Conservation (phyloP, 2,888 invertebrate genomes). For the Dryobota labecula region DNA sequence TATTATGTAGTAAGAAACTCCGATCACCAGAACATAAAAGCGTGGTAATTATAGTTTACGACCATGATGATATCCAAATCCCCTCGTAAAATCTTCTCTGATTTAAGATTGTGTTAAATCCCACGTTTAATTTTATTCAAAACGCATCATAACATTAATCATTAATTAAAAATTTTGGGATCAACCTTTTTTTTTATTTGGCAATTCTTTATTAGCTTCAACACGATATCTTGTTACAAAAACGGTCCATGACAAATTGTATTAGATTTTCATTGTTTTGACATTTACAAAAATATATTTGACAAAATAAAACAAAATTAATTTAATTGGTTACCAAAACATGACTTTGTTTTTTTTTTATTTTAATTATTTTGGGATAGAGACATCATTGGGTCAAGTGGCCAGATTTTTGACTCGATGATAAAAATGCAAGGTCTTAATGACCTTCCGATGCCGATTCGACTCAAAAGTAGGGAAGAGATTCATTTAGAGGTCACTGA, state of each 20-base stretch:
- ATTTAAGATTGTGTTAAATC: conserved; percentile 26
- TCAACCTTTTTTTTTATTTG: conserved; percentile 33
- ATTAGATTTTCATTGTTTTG: conserved; percentile 27
- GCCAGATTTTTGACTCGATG: conserved; percentile 47
- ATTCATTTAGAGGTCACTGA: conserved; percentile 72
- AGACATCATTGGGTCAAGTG: conserved; percentile 41
- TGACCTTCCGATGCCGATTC: conserved; percentile 61
- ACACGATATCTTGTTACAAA: conserved; percentile 43
- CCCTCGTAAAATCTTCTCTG: not conserved
- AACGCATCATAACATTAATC: conserved; percentile 41
- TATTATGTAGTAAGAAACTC: too few relatives aligned
- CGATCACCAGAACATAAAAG: not conserved
- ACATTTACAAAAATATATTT: conserved; percentile 40
- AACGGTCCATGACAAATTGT: conserved; percentile 49
- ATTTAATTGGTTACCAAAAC: conserved; percentile 29
- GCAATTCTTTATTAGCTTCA: conserved; percentile 44
- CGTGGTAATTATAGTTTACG: not conserved
- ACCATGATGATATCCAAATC: conserved; percentile 2
- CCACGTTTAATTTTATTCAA: conserved; percentile 11
- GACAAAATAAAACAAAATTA: conserved; percentile 7
- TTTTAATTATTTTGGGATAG: conserved; percentile 39
- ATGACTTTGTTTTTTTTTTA: conserved; percentile 11
- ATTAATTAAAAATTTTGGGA: conserved; percentile 47
- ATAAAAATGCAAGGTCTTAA: conserved; percentile 67
- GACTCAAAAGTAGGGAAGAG: conserved; percentile 68